Evolutionary conservation across 2,888 invertebrate genomes (phyloP).

Genomic region (Oligia latruncula): DNA sequence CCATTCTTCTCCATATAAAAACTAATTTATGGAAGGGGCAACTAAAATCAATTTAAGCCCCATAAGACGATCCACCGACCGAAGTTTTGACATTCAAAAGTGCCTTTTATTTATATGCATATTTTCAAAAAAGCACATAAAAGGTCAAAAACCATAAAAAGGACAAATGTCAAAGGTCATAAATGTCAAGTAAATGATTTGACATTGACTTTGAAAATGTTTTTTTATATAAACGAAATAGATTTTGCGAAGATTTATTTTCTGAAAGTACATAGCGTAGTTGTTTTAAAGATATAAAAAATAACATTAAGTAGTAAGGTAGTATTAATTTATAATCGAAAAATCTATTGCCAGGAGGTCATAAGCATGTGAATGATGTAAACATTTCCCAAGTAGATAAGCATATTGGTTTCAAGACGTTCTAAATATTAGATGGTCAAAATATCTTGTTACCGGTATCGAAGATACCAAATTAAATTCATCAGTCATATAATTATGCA

Average conservation of each 20-base stretch:
- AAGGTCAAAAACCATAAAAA: no score
- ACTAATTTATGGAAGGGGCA: neutral
- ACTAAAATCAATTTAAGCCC: no score
- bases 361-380: neutral
- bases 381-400: slow-evolving; percentile 11
- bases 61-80: no score
- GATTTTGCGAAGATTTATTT: neutral
- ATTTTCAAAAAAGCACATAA: no score
- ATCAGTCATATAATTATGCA: neutral
- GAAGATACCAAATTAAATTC: neutral
- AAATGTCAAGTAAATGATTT: neutral
- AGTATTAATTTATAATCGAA: neutral
- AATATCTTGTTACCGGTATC: slow-evolving; percentile 16
- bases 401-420: slow-evolving; percentile 30
- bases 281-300: neutral
- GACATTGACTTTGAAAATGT: neutral
- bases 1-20: neutral
- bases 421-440: slow-evolving; percentile 38
- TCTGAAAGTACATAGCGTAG: no score
- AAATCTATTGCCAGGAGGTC: slow-evolving; percentile 5
- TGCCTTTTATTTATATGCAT: no score
- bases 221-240: neutral
- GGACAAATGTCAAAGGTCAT: neutral
- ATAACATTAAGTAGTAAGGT: neutral
- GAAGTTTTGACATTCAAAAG: no score